A percentile compares a stretch with the other conserved stretches of the same genome.
Conservation (phyloP, 1,140 invertebrate genomes). For the Zaprionus ghesquierei region DNA sequence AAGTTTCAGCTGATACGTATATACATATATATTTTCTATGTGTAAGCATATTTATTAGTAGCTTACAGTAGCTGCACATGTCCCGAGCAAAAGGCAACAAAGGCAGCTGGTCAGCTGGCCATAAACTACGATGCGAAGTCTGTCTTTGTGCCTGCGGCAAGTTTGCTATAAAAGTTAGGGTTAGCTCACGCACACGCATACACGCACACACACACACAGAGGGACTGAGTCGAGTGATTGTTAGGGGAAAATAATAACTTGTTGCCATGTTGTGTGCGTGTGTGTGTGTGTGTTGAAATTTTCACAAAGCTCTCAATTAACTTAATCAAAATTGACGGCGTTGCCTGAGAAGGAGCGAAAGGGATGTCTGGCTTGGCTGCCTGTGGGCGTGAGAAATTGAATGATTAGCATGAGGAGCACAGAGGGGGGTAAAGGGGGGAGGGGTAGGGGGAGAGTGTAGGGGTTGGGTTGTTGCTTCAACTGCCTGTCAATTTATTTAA, state of each 20-base stretch:
- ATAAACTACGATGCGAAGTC: background rate
- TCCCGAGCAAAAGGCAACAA: background rate
- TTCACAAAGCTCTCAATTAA: slow-evolving; percentile 42
- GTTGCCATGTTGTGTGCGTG: slow-evolving; percentile 1
- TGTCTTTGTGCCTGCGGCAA: slow-evolving; percentile 2
- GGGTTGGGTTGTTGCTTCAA: background rate
- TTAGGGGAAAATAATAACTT: slow-evolving; percentile 29
- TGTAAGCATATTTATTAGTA: background rate
- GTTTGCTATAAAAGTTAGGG: slow-evolving; percentile 18
- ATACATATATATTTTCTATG: background rate
- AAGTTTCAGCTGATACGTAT: slow-evolving; percentile 1
- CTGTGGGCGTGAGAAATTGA: slow-evolving; percentile 1
- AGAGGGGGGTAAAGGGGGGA: background rate
- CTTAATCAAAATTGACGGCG: slow-evolving; percentile 42
- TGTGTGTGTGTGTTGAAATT: background rate
- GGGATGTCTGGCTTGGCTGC: background rate
- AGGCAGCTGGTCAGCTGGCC: slow-evolving; percentile 11
- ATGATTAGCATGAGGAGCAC: background rate
- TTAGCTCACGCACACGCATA: background rate
- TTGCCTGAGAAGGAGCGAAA: background rate
- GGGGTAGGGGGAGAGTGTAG: background rate
- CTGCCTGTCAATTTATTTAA: slow-evolving; percentile 49
- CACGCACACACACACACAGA: background rate
- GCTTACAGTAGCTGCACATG: background rate
- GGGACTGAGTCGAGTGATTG: background rate